Evolutionary conservation across 53 echinoderm and acorn worm species (phyloP).

Genomic region (Holothuria leucospilota): DNA sequence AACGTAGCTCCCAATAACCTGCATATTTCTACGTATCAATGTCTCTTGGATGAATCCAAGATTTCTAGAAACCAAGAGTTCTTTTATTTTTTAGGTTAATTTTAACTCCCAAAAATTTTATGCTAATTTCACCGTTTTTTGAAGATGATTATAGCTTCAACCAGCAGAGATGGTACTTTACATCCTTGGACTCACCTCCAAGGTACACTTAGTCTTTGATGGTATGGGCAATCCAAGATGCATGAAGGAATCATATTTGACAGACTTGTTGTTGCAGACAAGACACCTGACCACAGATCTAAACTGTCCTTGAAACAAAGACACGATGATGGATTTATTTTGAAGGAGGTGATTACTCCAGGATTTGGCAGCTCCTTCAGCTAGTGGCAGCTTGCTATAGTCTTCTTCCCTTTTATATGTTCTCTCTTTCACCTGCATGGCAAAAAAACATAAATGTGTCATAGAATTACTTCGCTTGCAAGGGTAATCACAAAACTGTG

Average conservation of each 20-base stretch:
- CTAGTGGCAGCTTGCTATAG: slow-evolving; percentile 69
- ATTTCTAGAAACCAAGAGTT: too few species aligned
- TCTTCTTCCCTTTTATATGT: slow-evolving; percentile 93
- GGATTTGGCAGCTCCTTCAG: slow-evolving; percentile 66
- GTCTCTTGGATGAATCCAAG: too few species aligned
- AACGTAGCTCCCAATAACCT: too few species aligned
- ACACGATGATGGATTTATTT: slow-evolving; percentile 91
- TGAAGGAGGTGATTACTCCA: slow-evolving; percentile 86
- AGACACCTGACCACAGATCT: slow-evolving; percentile 88
- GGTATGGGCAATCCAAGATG: slow-evolving; percentile 92
- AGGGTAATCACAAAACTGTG: too few species aligned
- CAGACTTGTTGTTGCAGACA: slow-evolving; percentile 77
- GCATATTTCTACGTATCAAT: too few species aligned
- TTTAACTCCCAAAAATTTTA: too few species aligned
- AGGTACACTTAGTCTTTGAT: slow-evolving; percentile 72
- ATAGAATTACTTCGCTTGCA: too few species aligned
- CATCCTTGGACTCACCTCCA: too few species aligned
- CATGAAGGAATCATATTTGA: slow-evolving; percentile 98
- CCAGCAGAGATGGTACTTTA: too few species aligned
- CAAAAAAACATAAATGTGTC: background rate
- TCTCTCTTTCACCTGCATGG: slow-evolving; percentile 78
- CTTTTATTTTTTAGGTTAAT: too few species aligned
- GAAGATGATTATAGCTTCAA: too few species aligned
- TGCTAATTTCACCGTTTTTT: too few species aligned
- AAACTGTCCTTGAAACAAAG: slow-evolving; percentile 94